These are phyloP conservation scores for Ivindomyrus marchei DNA, from an alignment of 2,113 vertebrate species.

Conservation along the genomic window DNA sequence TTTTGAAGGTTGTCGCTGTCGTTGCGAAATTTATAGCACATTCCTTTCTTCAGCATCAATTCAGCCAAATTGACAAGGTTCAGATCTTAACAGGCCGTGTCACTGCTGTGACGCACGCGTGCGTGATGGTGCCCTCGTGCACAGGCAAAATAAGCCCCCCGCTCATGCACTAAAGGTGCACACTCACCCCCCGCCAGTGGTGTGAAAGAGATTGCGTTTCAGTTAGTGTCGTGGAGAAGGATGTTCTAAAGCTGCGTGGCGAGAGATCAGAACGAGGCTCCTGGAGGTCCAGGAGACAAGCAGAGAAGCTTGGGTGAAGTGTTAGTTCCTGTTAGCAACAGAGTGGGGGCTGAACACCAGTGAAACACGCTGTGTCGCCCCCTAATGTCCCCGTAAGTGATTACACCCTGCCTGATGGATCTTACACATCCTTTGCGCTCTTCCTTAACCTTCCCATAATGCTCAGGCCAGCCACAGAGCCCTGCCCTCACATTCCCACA, in stretches of 20 bases:
- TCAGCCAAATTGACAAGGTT: not conserved
- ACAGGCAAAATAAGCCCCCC: not conserved
- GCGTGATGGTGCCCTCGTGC: not conserved
- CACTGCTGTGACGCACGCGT: not conserved
- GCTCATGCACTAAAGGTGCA: not conserved
- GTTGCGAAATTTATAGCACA: not conserved
- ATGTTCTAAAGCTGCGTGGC: not conserved
- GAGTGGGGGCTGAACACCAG: not conserved
- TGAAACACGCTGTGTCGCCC: not conserved
- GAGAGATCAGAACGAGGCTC: not conserved
- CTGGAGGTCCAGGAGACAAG: not conserved
- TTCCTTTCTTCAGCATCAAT: slow-evolving; percentile 5
- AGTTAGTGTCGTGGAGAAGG: slow-evolving; percentile 35
- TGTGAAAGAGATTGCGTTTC: slow-evolving; percentile 31
- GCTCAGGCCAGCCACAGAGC: not conserved
- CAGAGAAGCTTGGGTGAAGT: not conserved
- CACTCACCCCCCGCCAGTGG: not conserved
- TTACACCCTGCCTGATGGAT: not conserved
- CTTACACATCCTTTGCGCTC: not conserved
- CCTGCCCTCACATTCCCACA: not conserved
- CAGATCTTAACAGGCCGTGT: not conserved
- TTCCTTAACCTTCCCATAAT: not conserved
- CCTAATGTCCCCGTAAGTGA: not conserved
- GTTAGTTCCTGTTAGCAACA: not conserved
- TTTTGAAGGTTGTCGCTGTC: not conserved